A percentile compares a stretch with the other conserved stretches of the same genome.
Conservation (phyloP, 1,140 invertebrate genomes). For the Eulimnadia texana region DNA sequence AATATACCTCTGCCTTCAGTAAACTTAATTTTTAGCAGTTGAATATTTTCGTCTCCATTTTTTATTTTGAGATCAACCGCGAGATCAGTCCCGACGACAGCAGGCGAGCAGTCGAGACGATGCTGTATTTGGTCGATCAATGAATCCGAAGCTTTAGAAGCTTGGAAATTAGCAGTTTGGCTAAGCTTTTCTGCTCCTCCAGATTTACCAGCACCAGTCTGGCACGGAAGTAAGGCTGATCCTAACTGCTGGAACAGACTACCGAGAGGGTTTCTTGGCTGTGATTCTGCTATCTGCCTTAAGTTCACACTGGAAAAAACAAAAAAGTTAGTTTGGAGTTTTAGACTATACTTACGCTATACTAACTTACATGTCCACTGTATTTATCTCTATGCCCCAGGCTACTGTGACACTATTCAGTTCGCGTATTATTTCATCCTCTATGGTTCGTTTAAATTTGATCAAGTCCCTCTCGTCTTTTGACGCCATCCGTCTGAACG, state of each 20-base stretch:
- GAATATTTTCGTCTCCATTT: too few relatives aligned
- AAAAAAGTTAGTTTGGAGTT: neutral
- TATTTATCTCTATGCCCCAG: slow-evolving; percentile 5
- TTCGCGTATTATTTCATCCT: neutral
- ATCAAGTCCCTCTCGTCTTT: neutral
- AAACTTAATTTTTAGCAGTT: too few relatives aligned
- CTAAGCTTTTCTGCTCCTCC: too few relatives aligned
- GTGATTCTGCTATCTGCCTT: neutral
- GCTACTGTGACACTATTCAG: neutral
- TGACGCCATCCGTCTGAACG: neutral
- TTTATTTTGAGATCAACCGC: too few relatives aligned
- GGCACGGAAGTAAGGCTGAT: neutral
- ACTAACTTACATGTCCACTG: neutral
- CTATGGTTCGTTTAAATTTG: neutral
- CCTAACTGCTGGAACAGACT: neutral
- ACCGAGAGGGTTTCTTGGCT: neutral
- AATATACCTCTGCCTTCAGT: too few relatives aligned
- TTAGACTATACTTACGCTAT: neutral
- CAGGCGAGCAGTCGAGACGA: too few relatives aligned
- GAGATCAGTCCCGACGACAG: too few relatives aligned
- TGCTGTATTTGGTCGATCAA: too few relatives aligned
- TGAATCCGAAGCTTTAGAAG: too few relatives aligned
- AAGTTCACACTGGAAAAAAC: neutral
- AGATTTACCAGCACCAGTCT: too few relatives aligned
- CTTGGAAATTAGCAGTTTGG: too few relatives aligned